phyloP scores from a whole-genome alignment of 2,888 invertebrate genomes.

The Cephus nigrinus region DNA sequence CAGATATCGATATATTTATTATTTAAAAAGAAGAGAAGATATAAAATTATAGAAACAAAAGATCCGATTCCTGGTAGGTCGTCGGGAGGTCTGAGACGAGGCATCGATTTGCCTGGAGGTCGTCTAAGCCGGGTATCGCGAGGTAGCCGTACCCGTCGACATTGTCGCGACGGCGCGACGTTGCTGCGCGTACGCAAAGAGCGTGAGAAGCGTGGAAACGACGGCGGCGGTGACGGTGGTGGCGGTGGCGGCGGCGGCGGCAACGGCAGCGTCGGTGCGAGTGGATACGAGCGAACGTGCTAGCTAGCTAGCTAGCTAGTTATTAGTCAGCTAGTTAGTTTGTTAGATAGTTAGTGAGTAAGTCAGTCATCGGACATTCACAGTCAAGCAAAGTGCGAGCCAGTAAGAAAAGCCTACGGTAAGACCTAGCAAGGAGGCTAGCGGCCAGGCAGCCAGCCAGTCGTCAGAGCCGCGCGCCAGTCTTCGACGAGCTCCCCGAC shows the following conservation, averaged over 20 bases:
- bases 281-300: background rate
- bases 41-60: background rate
- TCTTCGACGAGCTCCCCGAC: conserved; percentile 52
- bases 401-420: background rate
- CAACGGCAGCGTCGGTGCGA: background rate
- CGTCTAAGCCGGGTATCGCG: conserved; percentile 37
- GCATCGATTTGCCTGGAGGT: conserved; percentile 60
- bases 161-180: conserved; percentile 25
- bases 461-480: conserved; percentile 52
- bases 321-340: background rate
- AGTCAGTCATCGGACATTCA: background rate
- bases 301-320: background rate
- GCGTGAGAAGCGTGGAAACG: background rate
- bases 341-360: background rate
- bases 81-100: background rate
- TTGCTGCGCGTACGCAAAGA: conserved; percentile 4
- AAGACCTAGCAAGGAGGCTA: background rate
- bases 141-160: conserved; percentile 26
- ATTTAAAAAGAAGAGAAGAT: background rate
- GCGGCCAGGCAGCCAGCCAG: conserved; percentile 25
- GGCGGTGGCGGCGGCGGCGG: background rate
- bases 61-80: background rate
- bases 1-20: background rate
- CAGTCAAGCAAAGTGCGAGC: background rate
- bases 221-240: background rate